Base-by-base conservation (phyloP, 2,113 vertebrate genomes). In the Lagenorhynchus albirostris region DNA sequence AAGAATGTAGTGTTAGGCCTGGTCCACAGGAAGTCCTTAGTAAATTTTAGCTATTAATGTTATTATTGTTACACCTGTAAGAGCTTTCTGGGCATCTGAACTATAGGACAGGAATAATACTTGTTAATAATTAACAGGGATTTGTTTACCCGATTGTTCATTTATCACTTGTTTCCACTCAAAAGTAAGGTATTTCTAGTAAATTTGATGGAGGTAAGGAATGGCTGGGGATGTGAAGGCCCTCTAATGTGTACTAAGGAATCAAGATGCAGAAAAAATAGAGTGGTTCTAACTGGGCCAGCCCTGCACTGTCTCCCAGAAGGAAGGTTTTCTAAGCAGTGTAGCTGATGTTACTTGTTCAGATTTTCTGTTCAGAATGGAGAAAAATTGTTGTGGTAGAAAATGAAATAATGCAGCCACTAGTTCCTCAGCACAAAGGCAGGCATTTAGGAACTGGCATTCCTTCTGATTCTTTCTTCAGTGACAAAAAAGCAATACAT, bases 331-430 rank as follows among this genome's bases (percentile, higher is more conserved):
- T 55, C 17, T 38, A 12, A 60, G n/a, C 38, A 70, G 23, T 44
- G 5, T 29, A 44, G 33, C 8, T 77, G 7, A 70, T 81, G 62
- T 11, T 53, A 53, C 12, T 65, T 87, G 26, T 20, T 67, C 47
- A 5, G 0, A 18, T 68, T 70, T 82, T 93, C 20, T 44, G 20
- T 60, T 87, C 85, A 65, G 26, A 96, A 60, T 38, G 58, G 33
- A 93, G 25, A 79, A 17, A 73, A 47, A 31, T 1, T 50, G 12
- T 21, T 55, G 21, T 58, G 33, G 33, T 36, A 53, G 26, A 89
- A 97, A 93, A 82, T 41, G 67, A 86, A 89, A 36, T 25, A 44
- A 74, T 25, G 13, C 55, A 85, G 6, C 33, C 50, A 73, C 50
- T 14, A 80, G 26, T 36, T 63, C 21, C 38, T 77, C 21, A 76